Conservation (phyloP, 2,888 invertebrate species). For the Caenorhabditis sp. region DNA sequence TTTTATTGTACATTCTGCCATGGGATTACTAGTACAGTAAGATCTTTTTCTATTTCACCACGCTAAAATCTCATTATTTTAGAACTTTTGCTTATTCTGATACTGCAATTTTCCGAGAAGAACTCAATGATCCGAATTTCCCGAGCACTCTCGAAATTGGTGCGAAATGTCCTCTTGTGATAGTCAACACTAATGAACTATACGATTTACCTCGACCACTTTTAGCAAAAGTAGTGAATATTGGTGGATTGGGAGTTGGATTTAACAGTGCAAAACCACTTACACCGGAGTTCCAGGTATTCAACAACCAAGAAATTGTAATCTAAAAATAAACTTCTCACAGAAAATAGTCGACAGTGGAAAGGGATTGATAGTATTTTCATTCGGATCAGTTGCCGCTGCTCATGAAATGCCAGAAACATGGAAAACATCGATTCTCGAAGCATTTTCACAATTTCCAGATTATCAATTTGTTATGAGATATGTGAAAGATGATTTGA, state of each 20-base stretch:
- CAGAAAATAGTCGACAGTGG: constrained; percentile 41
- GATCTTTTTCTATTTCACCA: too few relatives aligned
- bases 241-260: constrained; percentile 62
- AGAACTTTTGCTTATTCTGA: too few relatives aligned
- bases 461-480: constrained; percentile 54
- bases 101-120: constrained; percentile 56
- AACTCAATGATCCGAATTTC: constrained; percentile 53
- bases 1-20: constrained; percentile 48
- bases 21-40: too few relatives aligned
- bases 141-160: constrained; percentile 54
- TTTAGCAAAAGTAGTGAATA: constrained; percentile 58
- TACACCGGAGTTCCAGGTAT: constrained; percentile 17
- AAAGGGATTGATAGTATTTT: constrained; percentile 57
- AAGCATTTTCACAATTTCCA: constrained; percentile 51
- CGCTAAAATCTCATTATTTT: too few relatives aligned
- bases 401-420: constrained; percentile 42
- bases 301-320: not conserved
- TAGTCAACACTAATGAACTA: constrained; percentile 59
- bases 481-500: constrained; percentile 41
- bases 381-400: constrained; percentile 56
- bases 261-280: constrained; percentile 49
- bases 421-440: constrained; percentile 42
- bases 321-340: constrained; percentile 19
- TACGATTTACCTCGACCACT: constrained; percentile 60
- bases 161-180: constrained; percentile 45